Conservation (phyloP, 2,888 invertebrate species). For the Phalangium opilio region DNA sequence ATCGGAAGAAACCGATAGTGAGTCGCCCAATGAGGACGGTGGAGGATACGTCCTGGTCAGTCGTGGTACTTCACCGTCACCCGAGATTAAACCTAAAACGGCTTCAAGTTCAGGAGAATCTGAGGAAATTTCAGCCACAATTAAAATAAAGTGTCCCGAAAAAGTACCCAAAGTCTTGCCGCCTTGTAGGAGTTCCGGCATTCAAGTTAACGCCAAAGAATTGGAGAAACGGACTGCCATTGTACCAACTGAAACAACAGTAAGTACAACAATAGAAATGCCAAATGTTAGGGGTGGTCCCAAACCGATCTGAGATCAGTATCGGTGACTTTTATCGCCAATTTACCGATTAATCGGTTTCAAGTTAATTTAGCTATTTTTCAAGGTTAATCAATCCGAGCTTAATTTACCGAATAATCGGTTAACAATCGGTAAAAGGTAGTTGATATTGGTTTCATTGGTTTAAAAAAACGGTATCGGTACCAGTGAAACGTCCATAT, state of each 20-base stretch:
- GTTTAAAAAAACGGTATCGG: too few relatives aligned
- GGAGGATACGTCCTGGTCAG: constrained; percentile 8
- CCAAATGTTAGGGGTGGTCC: too few relatives aligned
- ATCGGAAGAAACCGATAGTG: constrained; percentile 6
- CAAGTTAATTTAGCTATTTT: too few relatives aligned
- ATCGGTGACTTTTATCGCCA: too few relatives aligned
- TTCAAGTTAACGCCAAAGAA: constrained; percentile 5
- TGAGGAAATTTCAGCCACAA: background rate
- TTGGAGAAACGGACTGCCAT: background rate
- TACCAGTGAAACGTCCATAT: too few relatives aligned
- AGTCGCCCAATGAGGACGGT: constrained; percentile 3
- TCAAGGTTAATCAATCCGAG: too few relatives aligned
- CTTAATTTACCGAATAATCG: too few relatives aligned
- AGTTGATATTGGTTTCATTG: too few relatives aligned
- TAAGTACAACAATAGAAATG: too few relatives aligned
- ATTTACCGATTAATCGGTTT: too few relatives aligned
- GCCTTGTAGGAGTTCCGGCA: background rate
- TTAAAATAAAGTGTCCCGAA: constrained; percentile 3
- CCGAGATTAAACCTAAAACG: background rate
- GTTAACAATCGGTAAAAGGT: too few relatives aligned
- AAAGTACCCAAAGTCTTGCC: background rate
- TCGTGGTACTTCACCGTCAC: constrained; percentile 14
- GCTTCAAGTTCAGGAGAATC: background rate
- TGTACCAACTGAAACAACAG: background rate
- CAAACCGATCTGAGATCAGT: too few relatives aligned